phyloP scores from a whole-genome alignment of 2,888 invertebrate species.

The Alsophila aescularia region DNA sequence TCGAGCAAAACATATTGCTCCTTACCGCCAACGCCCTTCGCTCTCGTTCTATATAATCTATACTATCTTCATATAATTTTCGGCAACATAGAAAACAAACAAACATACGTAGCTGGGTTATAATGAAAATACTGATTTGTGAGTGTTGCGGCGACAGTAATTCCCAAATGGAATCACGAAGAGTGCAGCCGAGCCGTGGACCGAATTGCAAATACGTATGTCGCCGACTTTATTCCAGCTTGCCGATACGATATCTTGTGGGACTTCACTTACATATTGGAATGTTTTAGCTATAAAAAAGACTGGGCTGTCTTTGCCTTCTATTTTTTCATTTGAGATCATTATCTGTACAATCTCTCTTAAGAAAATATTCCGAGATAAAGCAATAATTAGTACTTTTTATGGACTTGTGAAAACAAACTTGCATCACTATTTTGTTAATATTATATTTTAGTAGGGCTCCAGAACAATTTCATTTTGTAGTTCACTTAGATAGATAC shows the following conservation, averaged over 20 bases:
- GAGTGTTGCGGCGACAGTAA: conserved; percentile 76
- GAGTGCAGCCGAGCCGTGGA: conserved; percentile 75
- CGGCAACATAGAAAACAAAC: conserved; percentile 25
- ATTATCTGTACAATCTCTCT: too few species aligned
- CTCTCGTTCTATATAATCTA: too few species aligned
- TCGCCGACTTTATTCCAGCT: conserved; percentile 66
- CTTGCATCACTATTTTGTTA: too few species aligned
- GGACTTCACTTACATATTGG: conserved; percentile 3
- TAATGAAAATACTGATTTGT: conserved; percentile 81
- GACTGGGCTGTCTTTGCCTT: neutral
- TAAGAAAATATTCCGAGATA: too few species aligned
- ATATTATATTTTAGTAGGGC: too few species aligned
- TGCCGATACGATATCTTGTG: conserved; percentile 5
- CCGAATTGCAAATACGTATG: conserved; percentile 80
- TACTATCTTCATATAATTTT: neutral
- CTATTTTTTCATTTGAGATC: neutral
- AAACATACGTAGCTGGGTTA: conserved; percentile 38
- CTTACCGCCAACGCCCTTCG: too few species aligned
- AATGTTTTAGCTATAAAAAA: neutral
- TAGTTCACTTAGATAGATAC: too few species aligned
- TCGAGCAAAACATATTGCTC: too few species aligned
- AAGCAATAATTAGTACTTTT: too few species aligned
- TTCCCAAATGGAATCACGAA: conserved; percentile 83
- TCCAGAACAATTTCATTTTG: too few species aligned
- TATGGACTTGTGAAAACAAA: too few species aligned